Conservation (phyloP, 2,888 invertebrate species). For the Macrosiphum euphorbiae region DNA sequence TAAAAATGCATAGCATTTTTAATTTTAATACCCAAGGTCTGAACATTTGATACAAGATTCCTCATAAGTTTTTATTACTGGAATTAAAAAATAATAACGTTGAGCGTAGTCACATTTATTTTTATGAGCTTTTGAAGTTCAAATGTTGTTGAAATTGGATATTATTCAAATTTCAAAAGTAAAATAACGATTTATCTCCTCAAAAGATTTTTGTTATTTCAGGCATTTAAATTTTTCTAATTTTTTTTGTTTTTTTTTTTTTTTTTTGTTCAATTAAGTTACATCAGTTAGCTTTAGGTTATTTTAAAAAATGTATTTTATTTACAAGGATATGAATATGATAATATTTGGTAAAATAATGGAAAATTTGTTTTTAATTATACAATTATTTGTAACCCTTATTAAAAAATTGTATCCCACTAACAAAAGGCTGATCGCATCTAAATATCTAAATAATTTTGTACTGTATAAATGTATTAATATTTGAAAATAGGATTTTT, state of each 20-base stretch:
- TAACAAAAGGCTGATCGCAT: background rate
- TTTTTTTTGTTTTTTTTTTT: background rate
- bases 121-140: background rate
- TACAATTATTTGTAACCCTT: background rate
- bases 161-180: too few relatives aligned
- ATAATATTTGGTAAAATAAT: background rate
- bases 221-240: too few relatives aligned
- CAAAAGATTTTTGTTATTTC: too few relatives aligned
- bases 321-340: background rate
- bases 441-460: too few relatives aligned
- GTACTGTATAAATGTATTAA: background rate
- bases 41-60: background rate
- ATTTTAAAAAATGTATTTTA: background rate
- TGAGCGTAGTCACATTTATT: background rate
- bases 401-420: background rate
- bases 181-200: too few relatives aligned
- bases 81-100: background rate
- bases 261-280: background rate
- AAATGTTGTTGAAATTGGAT: too few relatives aligned
- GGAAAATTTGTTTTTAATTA: background rate
- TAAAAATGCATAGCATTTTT: background rate
- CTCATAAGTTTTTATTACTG: constrained; percentile 12
- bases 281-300: background rate
- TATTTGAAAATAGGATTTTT: background rate
- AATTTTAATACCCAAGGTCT: background rate